Percentiles rank a stretch among this genome's conserved stretches.
Evolutionary conservation across 1,140 invertebrate genomes (phyloP).

Genomic region (Neocloeon triangulifer): DNA sequence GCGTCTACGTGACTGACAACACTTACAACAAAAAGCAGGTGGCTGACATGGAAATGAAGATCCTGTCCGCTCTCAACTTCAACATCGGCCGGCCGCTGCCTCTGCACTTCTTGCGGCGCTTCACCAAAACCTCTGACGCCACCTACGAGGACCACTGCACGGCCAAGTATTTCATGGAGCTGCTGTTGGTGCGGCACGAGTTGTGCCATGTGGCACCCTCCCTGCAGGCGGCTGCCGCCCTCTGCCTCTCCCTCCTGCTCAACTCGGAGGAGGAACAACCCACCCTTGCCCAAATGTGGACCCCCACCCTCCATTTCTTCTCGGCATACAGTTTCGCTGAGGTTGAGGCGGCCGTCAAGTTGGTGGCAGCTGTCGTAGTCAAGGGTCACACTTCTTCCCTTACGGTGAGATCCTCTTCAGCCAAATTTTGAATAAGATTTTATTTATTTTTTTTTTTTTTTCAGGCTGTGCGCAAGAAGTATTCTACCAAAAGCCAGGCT

Average conservation of each 20-base stretch:
- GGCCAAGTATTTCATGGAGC: conserved; percentile 84
- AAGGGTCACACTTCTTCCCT: conserved; percentile 30
- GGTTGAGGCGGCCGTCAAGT: conserved; percentile 29
- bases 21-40: conserved; percentile 63
- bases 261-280: too few relatives aligned
- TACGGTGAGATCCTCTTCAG: too few relatives aligned
- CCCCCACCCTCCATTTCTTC: conserved; percentile 32
- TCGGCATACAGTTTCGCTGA: conserved; percentile 30
- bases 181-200: conserved; percentile 60
- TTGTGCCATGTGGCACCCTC: conserved; percentile 65
- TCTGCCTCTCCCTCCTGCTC: conserved; percentile 44
- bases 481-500: too few relatives aligned
- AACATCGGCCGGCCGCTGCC: conserved; percentile 64
- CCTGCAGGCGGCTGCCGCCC: conserved; percentile 44
- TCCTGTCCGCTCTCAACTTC: conserved; percentile 53
- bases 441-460: not conserved
- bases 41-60: conserved; percentile 59
- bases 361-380: conserved; percentile 28
- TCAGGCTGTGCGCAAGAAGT: conserved; percentile 35
- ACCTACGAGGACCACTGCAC: conserved; percentile 41
- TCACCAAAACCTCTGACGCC: conserved; percentile 48
- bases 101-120: conserved; percentile 69
- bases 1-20: conserved; percentile 81
- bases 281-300: conserved; percentile 30
- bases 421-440: not conserved